Base-by-base conservation (phyloP, 2,888 invertebrate genomes). In the Gnatocerus cornutus region DNA sequence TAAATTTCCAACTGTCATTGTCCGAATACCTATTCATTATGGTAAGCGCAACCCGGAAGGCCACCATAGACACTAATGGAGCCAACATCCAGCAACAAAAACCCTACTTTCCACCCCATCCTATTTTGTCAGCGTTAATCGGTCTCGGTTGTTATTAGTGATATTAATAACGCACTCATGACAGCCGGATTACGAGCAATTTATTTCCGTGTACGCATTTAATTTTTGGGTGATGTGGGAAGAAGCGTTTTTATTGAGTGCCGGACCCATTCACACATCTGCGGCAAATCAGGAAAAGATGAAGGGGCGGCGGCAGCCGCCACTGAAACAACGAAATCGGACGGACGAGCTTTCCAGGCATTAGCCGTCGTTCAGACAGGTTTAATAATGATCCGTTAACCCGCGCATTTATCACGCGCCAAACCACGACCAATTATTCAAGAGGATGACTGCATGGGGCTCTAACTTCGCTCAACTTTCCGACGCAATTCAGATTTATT, bases 381-480 rank as follows among this genome's bases (percentile, higher is more conserved):
- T 78, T 79, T 78, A 78, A 78, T 79, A 78, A 79, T 77, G 77
- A 79, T 76, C 76, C 76, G 74, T 74, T 77, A 78, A 79, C 76
- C 76, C 74, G 71, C 63, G 73, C 76, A 79, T 78, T 78, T 73
- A 78, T 78, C 78, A 78, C 75, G 76, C 74, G 72, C 71, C 71
- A 70, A 78, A 77, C 77, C 78, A 73, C 76, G 74, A 75, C 79
- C 77, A 78, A 78, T 78, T 78, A 78, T 78, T 78, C 78, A 78
- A 56, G 72, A 72, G 76, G 75, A 76, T 77, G 77, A 78, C 79
- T 76, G 74, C 76, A 71, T 46, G 48, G 61, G 66, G 73, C 71
- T 64, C 72, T 61, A 76, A 74, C 74, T 73, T 74, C 68, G 72
- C 68, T 72, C 73, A 76, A 74, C 76, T 76, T 74, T 75, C 74